Percentiles rank a stretch among this genome's conserved stretches.
These are phyloP conservation scores for Trematomus loennbergii DNA, from an alignment of 2,113 vertebrate genomes.

Conservation along the genomic window DNA sequence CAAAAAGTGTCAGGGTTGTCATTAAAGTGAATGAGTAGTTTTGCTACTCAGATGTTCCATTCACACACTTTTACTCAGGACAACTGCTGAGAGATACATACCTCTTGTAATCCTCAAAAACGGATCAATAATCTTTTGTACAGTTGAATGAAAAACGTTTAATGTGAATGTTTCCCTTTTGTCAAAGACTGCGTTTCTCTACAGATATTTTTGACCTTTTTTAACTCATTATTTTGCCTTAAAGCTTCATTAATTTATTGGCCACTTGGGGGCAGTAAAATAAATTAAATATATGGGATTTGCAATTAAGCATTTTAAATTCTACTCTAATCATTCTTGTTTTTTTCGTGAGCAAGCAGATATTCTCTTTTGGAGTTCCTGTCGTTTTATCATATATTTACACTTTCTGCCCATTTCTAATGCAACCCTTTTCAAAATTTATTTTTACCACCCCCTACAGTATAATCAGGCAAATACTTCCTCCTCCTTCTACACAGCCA, in stretches of 20 bases:
- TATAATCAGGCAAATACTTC: slow-evolving; percentile 20
- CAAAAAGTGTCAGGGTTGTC: slow-evolving; percentile 37
- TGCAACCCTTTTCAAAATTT: slow-evolving; percentile 1
- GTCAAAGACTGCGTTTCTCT: too few species aligned
- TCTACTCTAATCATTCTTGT: not conserved
- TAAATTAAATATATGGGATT: too few species aligned
- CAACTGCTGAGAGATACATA: not conserved
- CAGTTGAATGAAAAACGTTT: not conserved
- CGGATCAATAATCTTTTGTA: not conserved
- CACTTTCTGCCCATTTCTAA: not conserved
- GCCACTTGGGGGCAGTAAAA: not conserved
- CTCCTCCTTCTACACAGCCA: slow-evolving; percentile 10
- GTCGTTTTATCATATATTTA: slow-evolving; percentile 2
- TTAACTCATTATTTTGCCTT: not conserved
- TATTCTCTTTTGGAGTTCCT: not conserved
- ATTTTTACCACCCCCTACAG: not conserved
- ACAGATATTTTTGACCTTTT: not conserved
- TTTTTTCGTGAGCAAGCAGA: not conserved
- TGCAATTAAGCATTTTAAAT: not conserved
- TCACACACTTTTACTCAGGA: slow-evolving; percentile 47
- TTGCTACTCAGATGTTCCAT: slow-evolving; percentile 56
- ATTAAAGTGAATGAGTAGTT: slow-evolving; percentile 64
- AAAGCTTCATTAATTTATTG: not conserved
- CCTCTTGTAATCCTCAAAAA: not conserved
- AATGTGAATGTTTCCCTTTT: not conserved